Percentiles rank a stretch among this genome's conserved stretches.
Conservation (phyloP, 2,888 invertebrate species). For the Lasioglossum oenotherae region DNA sequence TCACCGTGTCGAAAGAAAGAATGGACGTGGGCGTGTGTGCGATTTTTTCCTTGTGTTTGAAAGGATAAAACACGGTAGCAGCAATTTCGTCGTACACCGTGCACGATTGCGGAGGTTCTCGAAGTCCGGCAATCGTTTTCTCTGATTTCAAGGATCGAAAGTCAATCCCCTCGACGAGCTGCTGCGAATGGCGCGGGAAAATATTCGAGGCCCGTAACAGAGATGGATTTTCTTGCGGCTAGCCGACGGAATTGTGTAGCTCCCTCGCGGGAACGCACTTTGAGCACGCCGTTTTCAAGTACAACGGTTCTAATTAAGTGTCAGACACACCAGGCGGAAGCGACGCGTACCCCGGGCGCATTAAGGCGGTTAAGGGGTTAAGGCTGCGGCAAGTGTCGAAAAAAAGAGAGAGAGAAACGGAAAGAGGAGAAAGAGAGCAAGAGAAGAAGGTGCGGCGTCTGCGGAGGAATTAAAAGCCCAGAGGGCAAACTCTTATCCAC, state of each 20-base stretch:
- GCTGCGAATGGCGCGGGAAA: conserved; percentile 55
- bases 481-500: conserved; percentile 72
- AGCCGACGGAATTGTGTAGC: conserved; percentile 43
- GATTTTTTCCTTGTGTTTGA: neutral
- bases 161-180: conserved; percentile 21
- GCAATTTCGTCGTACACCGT: neutral
- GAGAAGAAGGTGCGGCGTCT: conserved; percentile 62
- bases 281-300: conserved; percentile 64
- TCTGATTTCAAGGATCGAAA: conserved; percentile 19
- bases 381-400: conserved; percentile 67
- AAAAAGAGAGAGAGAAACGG: conserved; percentile 39
- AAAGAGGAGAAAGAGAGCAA: conserved; percentile 17
- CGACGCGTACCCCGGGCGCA: conserved; percentile 66
- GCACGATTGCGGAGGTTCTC: neutral
- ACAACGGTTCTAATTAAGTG: conserved; percentile 72
- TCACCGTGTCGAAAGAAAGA: neutral
- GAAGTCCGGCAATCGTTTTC: neutral
- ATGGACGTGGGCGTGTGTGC: neutral
- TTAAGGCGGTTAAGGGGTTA: conserved; percentile 73
- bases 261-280: conserved; percentile 48
- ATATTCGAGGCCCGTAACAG: conserved; percentile 63
- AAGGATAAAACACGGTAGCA: neutral
- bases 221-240: conserved; percentile 54
- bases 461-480: conserved; percentile 71
- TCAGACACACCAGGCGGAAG: conserved; percentile 69